phyloP scores from a whole-genome alignment of 1,140 invertebrate genomes.

The Lepidotrigona ventralis region DNA sequence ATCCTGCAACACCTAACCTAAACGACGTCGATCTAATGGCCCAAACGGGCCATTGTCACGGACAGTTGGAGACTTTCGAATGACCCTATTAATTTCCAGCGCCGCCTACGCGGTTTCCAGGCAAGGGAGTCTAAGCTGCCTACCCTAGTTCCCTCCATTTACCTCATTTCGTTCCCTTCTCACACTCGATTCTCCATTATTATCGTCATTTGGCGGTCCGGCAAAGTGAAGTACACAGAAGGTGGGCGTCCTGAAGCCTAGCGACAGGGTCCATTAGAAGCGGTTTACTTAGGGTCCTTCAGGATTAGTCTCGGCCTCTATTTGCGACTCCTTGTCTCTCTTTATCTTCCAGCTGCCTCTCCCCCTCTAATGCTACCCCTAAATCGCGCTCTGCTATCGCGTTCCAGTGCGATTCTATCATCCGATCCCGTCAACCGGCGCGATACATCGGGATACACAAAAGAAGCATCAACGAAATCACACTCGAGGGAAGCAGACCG shows the following conservation, averaged over 20 bases:
- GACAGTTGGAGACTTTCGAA: constrained; percentile 34
- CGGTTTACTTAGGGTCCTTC: constrained; percentile 68
- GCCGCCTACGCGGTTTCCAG: neutral
- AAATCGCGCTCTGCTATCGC: neutral
- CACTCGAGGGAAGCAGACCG: neutral
- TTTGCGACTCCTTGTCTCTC: constrained; percentile 21
- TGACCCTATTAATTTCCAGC: constrained; percentile 52
- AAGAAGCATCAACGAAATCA: constrained; percentile 7
- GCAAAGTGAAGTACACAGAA: constrained; percentile 57
- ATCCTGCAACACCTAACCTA: neutral
- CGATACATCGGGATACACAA: neutral
- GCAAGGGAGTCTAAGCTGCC: neutral
- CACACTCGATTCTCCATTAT: constrained; percentile 66
- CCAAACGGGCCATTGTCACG: constrained; percentile 28
- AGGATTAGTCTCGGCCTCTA: constrained; percentile 58
- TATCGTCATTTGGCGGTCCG: constrained; percentile 59
- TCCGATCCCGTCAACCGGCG: constrained; percentile 3
- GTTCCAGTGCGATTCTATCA: neutral
- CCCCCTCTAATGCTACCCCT: no score
- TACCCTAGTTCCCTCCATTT: constrained; percentile 31
- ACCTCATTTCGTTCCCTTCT: constrained; percentile 58
- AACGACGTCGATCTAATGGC: neutral
- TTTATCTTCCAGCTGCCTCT: constrained; percentile 5
- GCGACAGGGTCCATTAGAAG: constrained; percentile 70
- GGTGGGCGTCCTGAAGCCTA: constrained; percentile 52